Evolutionary conservation across 2,113 vertebrate genomes (phyloP), one percentile per base, ranked within the genome.

Genomic region (Protomyctophum bolini): DNA sequence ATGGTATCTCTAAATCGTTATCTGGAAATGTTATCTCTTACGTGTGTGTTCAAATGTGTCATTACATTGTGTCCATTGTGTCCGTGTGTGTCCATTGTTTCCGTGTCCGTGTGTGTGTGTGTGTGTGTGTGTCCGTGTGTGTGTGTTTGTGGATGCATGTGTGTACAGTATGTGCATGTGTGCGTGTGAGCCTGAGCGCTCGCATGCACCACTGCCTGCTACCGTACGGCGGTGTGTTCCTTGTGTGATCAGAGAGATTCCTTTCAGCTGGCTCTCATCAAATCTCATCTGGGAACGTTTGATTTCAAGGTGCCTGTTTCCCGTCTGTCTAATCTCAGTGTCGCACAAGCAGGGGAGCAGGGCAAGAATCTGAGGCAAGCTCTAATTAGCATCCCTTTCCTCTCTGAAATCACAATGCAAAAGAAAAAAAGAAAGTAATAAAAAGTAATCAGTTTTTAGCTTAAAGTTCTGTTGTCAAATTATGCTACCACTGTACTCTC

Each of bases 211-310:
- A 29, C 64, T 15, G 72, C 65, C 66, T 80, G 83, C 87, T 89
- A 87, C 86, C 49, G 87, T 87, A 72, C 48, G 41, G 61, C 50
- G 49, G 52, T 45, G 78, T 78, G 51, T 78, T 63, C 65, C 62
- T 9, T n/a, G 54, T 80, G 83, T 76, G 79, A 80, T 73, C 71
- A 67, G 57, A 41, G 68, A 57, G 48, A 87, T 79, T 83, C 46
- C 54, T 75, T 76, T 83, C 92, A 93, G 86, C 91, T 91, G 92
- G 86, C 72, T 86, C 86, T 88, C 78, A 86, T 93, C 91, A 91
- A 0, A 73, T 79, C 73, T 90, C 91, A 92, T 91, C 88, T 92
- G 92, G 90, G 86, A 92, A 77, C 88, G 76, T 90, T 92, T 92
- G 91, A 92, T 92, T 91, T 83, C 81, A 77, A 91, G 86, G 86